Evolutionary conservation across 2,888 invertebrate species (phyloP).

Genomic region (Apamea epomidion): DNA sequence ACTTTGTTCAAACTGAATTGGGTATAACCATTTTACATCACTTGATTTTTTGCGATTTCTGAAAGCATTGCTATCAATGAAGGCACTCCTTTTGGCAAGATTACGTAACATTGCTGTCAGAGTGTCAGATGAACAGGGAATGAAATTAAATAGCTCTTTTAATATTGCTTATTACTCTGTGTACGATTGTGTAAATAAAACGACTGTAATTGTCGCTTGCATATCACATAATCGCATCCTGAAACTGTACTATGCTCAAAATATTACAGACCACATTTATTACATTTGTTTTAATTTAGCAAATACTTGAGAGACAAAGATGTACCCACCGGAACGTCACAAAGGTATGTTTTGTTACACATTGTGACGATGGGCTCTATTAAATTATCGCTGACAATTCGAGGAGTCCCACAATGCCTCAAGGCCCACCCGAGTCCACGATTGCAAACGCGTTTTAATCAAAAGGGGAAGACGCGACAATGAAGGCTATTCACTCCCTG

Average conservation of each 20-base stretch:
- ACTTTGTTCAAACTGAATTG: conserved; percentile 24
- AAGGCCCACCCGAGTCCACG: conserved; percentile 59
- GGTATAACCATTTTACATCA: background rate
- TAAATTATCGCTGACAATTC: conserved; percentile 66
- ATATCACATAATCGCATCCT: background rate
- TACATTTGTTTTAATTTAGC: conserved; percentile 44
- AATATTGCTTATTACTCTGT: too few relatives aligned
- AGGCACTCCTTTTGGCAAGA: background rate
- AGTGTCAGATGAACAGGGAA: background rate
- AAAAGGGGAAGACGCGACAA: conserved; percentile 68
- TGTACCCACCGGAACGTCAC: conserved; percentile 29
- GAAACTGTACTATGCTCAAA: conserved; percentile 12
- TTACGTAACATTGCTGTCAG: background rate
- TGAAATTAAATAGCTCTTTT: background rate
- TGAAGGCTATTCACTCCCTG: conserved; percentile 64
- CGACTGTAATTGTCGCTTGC: background rate
- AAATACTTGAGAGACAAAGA: conserved; percentile 50
- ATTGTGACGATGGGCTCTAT: conserved; percentile 59
- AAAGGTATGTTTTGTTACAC: conserved; percentile 60
- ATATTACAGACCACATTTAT: conserved; percentile 22
- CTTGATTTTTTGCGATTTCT: background rate
- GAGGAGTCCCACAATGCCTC: conserved; percentile 54
- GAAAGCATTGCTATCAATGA: background rate
- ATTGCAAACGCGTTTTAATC: conserved; percentile 71
- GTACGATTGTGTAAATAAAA: background rate